These are phyloP conservation scores for Tryphoninae sp. DNA, from an alignment of 2,888 invertebrate genomes.

Conservation along the genomic window DNA sequence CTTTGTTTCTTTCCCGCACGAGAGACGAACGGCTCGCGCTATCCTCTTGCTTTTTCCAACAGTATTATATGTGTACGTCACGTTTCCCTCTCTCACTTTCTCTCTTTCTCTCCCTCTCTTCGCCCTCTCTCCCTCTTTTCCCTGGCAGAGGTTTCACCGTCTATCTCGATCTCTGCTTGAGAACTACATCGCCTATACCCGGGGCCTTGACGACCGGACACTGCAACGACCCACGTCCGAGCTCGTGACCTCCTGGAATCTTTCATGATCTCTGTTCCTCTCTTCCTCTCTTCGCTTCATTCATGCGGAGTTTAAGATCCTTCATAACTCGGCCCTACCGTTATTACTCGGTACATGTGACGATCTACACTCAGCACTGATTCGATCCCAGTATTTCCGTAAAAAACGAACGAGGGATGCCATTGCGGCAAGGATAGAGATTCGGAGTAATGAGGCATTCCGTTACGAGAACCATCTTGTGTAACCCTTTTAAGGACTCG, in stretches of 20 bases:
- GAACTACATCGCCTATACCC: conserved; percentile 5
- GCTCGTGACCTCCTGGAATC: conserved; percentile 38
- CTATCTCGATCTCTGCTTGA: conserved; percentile 27
- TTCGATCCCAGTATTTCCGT: conserved; percentile 31
- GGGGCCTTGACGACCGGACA: neutral
- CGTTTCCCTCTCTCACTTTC: conserved; percentile 22
- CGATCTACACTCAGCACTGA: conserved; percentile 20
- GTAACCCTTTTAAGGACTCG: conserved; percentile 28
- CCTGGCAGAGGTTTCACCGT: conserved; percentile 2
- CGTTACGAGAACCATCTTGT: conserved; percentile 7
- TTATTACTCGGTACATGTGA: neutral
- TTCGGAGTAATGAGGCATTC: neutral
- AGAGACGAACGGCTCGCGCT: conserved; percentile 36
- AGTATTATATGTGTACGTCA: neutral
- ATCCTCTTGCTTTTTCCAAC: conserved; percentile 55
- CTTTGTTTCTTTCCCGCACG: conserved; percentile 62
- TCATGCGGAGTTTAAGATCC: conserved; percentile 17
- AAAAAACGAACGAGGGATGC: neutral
- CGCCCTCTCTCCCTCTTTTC: neutral
- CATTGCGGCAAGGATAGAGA: neutral
- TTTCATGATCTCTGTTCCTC: conserved; percentile 12
- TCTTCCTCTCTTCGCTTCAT: conserved; percentile 22
- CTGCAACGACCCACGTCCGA: conserved; percentile 53
- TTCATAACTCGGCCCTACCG: neutral
- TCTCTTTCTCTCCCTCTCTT: conserved; percentile 7